Base-by-base conservation (phyloP, 1,140 invertebrate genomes). In the Bombus waltoni region DNA sequence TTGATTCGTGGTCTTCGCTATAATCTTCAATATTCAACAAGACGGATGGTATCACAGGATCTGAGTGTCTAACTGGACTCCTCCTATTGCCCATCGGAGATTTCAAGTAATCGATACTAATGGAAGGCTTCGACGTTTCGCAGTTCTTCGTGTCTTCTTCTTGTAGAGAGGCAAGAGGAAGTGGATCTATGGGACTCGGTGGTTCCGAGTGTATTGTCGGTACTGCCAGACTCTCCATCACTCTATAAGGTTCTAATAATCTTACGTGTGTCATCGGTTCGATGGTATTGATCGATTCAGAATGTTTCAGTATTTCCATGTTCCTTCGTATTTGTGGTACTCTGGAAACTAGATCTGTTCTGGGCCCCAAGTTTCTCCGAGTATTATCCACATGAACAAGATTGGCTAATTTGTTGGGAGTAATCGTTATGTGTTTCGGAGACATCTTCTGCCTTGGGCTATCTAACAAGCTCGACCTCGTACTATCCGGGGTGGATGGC, bases 201-300 rank as follows among this genome's bases (percentile, higher is more conserved):
- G 94, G 94, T 71, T 95, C 94, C 32, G 94, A 95, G 71, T 93
- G 92, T 88, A 94, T 91, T 10, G 88, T 91, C 5, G 94, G 94
- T 13, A 93, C 92, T 2, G 66, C 74, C 11, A 95, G 76, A 11
- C 87, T 90, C 11, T 94, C 87, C 73, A 85, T 91, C n/a, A 93
- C 38, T 65, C 83, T 86, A 22, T 71, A 91, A 25, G 88, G 87
- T 40, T 92, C 87, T n/a, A 91, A 72, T 28, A 92, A 32, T 44
- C 84, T 84, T 0, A 40, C 5, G 8, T 88, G 87, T 13, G n/a
- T 87, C n/a, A 75, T 87, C 8, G 87, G 66, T 44, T 91, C 91
- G 70, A 90, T 87, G 1, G 85, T 74, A 38, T 87, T 91, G 35
- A 92, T 89, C 28, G 91, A 91, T 53, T 93, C 91, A 22, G 91